Conservation (phyloP, 1,140 invertebrate species). For the Drosophila melanica region DNA sequence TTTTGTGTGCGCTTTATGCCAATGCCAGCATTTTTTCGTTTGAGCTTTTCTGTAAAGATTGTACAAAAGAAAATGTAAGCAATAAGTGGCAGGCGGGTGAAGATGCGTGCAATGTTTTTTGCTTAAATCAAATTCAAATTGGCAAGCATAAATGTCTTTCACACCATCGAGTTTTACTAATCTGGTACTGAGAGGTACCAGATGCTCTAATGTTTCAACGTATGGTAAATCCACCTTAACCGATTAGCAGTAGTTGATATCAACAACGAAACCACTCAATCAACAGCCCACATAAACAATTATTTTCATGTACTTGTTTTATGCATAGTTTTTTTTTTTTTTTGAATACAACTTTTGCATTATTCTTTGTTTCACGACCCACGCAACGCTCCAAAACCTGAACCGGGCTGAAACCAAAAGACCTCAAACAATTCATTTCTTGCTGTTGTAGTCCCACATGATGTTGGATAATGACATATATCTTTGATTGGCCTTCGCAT, state of each 20-base stretch:
- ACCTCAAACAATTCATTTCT: slow-evolving; percentile 48
- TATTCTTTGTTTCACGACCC: slow-evolving; percentile 19
- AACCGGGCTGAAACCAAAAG: slow-evolving; percentile 14
- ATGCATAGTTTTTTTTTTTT: slow-evolving; percentile 9
- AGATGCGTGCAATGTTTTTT: slow-evolving; percentile 11
- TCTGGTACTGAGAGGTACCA: neutral
- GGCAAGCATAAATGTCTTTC: neutral
- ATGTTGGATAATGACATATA: slow-evolving; percentile 26
- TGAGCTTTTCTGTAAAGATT: slow-evolving; percentile 2
- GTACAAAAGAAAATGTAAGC: slow-evolving; percentile 5
- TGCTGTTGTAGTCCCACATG: slow-evolving; percentile 37
- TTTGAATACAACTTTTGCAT: slow-evolving; percentile 14
- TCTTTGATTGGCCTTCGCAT: slow-evolving; percentile 68
- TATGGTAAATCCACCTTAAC: neutral
- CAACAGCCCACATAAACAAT: slow-evolving; percentile 30
- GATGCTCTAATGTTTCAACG: neutral
- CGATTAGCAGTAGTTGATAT: slow-evolving; percentile 13
- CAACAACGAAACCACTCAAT: slow-evolving; percentile 16
- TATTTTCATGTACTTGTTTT: neutral
- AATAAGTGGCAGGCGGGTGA: slow-evolving; percentile 6
- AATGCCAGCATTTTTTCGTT: slow-evolving; percentile 12
- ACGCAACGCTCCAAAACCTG: slow-evolving; percentile 22
- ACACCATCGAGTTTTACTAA: neutral
- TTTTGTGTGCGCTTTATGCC: slow-evolving; percentile 22
- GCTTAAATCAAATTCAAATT: neutral